Base-by-base conservation (phyloP, 1,140 invertebrate species). In the Hylyphantes graminicola region DNA sequence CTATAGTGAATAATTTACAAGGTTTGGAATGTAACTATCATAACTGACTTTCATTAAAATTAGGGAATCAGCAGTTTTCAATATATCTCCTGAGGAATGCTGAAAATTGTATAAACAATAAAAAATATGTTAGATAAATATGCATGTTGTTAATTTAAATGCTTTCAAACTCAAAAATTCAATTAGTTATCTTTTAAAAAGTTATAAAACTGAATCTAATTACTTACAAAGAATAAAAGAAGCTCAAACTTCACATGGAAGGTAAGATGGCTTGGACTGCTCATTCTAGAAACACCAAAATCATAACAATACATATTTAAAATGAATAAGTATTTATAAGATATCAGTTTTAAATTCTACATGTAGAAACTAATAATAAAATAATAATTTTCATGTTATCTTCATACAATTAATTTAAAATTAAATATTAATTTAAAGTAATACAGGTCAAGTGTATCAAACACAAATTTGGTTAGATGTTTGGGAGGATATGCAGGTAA, bases 201-300 rank as follows among this genome's bases (percentile, higher is more conserved):
- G 35, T 35, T 35, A 35, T 35, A 35, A 35, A 35, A 35, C 35
- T 2, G 35, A 35, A 35, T 35, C 1, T 35, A 5, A 35, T 35
- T 35, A 35, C 35, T 35, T 35, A 35, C 35, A 35, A 35, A 35
- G 35, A 35, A 35, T 35, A 35, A 67, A 51, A 9, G 11, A 48
- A 78, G 63, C 76, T 80, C 77, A 80, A 53, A 80, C 77, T 80
- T 80, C 77, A 70, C 77, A 80, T 57, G 77, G 77, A 35, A 80
- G 77, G 51, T 80, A 80, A 13, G 65, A 54, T 57, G 67, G 65
- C 51, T 80, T 70, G 4, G 54, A 21, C 13, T 70, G 77, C n/a
- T 68, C 53, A 63, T 68, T 80, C 77, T 80, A 70, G 7, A 79
- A 57, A 70, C n/a, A 48, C 7, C 2, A 35, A 35, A 35, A 35